phyloP scores from a whole-genome alignment of 1,140 invertebrate genomes.

The Aleiodes sp. region DNA sequence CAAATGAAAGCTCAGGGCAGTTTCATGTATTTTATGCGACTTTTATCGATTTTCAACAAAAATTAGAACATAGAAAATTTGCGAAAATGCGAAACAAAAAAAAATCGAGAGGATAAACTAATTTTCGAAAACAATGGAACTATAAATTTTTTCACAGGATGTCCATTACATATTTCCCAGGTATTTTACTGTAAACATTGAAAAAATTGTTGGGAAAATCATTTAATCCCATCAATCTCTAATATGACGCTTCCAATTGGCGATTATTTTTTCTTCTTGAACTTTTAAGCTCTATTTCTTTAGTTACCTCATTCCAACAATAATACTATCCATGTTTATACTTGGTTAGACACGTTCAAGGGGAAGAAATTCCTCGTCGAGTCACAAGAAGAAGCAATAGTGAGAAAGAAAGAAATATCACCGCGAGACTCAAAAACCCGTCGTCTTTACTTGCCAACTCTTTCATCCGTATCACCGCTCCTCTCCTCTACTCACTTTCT shows the following conservation, averaged over 20 bases:
- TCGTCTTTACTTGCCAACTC: constrained; percentile 7
- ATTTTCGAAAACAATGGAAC: no score
- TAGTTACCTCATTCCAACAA: not conserved
- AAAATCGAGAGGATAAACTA: no score
- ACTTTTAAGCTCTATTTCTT: not conserved
- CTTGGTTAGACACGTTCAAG: constrained; percentile 7
- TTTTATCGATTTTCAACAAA: no score
- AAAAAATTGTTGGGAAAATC: no score
- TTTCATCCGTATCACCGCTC: not conserved
- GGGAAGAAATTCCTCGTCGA: not conserved
- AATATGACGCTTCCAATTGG: not conserved
- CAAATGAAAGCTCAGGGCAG: no score
- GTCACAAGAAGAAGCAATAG: not conserved
- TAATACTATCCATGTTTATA: constrained; percentile 7
- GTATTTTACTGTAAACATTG: no score
- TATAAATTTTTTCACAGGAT: no score
- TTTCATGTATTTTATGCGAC: no score
- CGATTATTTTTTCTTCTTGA: not conserved
- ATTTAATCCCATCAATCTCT: no score
- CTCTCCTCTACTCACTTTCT: not conserved
- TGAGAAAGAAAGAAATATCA: not conserved
- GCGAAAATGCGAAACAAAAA: no score
- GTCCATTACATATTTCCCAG: no score
- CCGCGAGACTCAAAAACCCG: not conserved
- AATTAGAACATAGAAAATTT: no score